A percentile compares a stretch with the other conserved stretches of the same genome.
These are phyloP conservation scores for Leptobrachium ailaonicum DNA, from an alignment of 2,113 vertebrate genomes.

Conservation along the genomic window DNA sequence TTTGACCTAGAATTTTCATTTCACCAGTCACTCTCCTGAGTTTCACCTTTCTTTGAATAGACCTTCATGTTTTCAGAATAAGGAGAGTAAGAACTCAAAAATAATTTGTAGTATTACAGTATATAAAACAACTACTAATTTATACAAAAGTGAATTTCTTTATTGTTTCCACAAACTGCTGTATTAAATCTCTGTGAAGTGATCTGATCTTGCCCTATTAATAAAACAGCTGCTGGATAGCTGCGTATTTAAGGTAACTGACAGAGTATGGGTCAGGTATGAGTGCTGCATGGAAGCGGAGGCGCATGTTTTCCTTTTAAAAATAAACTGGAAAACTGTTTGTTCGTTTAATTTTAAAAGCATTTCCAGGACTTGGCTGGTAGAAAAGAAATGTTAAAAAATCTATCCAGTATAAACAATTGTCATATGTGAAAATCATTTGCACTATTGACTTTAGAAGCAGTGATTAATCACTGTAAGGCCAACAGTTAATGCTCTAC, in stretches of 20 bases:
- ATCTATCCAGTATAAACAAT: constrained; percentile 7
- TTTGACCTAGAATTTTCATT: too few species aligned
- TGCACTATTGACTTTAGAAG: constrained; percentile 40
- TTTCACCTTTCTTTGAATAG: too few species aligned
- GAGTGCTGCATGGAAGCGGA: not conserved
- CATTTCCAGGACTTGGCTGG: not conserved
- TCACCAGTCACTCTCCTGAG: too few species aligned
- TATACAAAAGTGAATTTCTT: too few species aligned
- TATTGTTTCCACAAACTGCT: too few species aligned
- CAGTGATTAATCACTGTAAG: constrained; percentile 36
- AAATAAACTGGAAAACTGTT: constrained; percentile 1
- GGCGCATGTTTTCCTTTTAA: not conserved
- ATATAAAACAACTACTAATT: too few species aligned
- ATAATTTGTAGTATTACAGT: too few species aligned
- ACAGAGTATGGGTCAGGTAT: constrained; percentile 3
- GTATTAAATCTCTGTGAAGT: too few species aligned
- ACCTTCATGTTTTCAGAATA: too few species aligned
- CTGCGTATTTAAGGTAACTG: not conserved
- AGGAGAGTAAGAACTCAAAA: too few species aligned
- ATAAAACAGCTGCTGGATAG: not conserved
- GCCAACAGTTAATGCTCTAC: constrained; percentile 36
- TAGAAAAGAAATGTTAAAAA: not conserved
- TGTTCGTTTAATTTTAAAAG: constrained; percentile 17
- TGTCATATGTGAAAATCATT: constrained; percentile 16
- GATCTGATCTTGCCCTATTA: not conserved